Evolutionary conservation across 2,113 vertebrate genomes (phyloP), one percentile per base, ranked within the genome.

Genomic region (Oreochromis niloticus): DNA sequence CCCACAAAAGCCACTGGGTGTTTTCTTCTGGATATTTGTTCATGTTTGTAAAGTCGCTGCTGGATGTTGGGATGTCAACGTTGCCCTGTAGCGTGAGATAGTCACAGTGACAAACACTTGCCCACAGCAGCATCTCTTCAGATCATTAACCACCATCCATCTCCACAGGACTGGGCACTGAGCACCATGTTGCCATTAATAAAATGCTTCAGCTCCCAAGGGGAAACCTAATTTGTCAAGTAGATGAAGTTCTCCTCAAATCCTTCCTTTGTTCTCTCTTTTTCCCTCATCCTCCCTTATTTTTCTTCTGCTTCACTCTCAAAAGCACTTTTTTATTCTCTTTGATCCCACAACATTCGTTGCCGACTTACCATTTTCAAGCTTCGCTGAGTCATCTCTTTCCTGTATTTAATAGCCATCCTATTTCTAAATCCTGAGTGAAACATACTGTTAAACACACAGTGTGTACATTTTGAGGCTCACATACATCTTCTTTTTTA

Each of bases 91-190:
- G 78, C 79, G 41, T 55, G 71, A 90, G 66, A 86, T 82, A 39
- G 75, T 81, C 63, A 39, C n/a, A 59, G 83, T 59, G 82, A 90
- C 63, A 86, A 84, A 90, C 82, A 79, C 46, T 91, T 73, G 39
- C 89, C 87, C 46, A 5, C 61, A 57, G 27, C 68, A 41, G 34
- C 66, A 75, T 30, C 48, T 81, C 87, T 43, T 85, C 85, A 85
- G 88, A 82, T 90, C 88, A 94, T 94, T 90, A 93, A 89, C 84
- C 56, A 32, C 81, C 85, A 89, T 92, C 85, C 81, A 41, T 95
- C 87, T 86, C 82, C 56, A 36, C 84, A 34, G 80, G 46, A 8
- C n/a, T 55, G 7, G n/a, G 56, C 50, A 54, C 85, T 24, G 36
- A 79, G 87, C 79, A 14, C 85, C 54, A 34, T 81, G 55, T 39